Evolutionary conservation across 2,113 vertebrate genomes (phyloP).

Genomic region (Heteronetta atricapilla): DNA sequence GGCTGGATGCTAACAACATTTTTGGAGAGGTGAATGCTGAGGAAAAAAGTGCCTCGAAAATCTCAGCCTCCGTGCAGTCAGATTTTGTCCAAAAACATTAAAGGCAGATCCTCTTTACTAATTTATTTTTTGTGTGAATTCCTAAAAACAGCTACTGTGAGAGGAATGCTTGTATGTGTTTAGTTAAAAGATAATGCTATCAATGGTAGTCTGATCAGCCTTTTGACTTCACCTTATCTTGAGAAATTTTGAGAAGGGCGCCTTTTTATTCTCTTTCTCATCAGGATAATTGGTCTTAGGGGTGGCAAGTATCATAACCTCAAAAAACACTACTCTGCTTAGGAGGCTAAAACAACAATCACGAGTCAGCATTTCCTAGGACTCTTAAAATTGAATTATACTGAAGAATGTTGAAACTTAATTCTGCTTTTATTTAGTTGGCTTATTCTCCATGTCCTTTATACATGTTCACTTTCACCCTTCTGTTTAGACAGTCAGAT

Average conservation of each 20-base stretch:
- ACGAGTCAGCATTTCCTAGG: not conserved
- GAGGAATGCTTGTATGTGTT: not conserved
- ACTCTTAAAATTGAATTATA: not conserved
- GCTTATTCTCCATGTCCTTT: not conserved
- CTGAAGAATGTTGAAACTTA: not conserved
- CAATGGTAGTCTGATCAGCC: not conserved
- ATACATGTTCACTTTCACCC: fast-evolving
- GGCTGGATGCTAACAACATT: not conserved
- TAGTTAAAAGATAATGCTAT: not conserved
- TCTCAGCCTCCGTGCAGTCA: not conserved
- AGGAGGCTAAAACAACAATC: not conserved
- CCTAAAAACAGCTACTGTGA: not conserved
- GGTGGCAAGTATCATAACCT: not conserved
- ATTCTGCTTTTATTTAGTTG: not conserved
- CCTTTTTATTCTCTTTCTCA: not conserved
- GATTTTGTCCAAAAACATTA: not conserved
- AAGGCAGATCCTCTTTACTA: not conserved
- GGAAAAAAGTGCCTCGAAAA: not conserved
- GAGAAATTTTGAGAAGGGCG: not conserved
- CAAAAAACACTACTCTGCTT: not conserved
- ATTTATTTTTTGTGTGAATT: not conserved
- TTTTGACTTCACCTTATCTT: not conserved
- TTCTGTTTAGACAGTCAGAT: not conserved
- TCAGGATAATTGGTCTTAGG: not conserved
- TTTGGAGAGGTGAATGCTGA: not conserved